phyloP scores from a whole-genome alignment of 2,113 vertebrate species.

The Takifugu bimaculatus region DNA sequence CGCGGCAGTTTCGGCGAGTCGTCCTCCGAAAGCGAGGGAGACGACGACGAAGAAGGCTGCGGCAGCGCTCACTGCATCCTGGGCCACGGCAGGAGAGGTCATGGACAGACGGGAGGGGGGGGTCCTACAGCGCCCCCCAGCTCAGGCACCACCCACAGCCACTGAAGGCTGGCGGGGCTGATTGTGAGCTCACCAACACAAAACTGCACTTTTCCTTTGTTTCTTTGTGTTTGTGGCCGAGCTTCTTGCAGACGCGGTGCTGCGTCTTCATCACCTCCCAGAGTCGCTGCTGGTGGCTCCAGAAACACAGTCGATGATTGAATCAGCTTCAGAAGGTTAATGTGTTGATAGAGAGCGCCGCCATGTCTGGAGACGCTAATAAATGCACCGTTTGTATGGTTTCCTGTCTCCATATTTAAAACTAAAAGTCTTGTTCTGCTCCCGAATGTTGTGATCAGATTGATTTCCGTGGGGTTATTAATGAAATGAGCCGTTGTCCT shows the following conservation, averaged over 20 bases:
- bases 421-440: too few species aligned
- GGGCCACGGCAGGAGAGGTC: conserved; percentile 79
- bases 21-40: conserved; percentile 89
- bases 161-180: conserved; percentile 27
- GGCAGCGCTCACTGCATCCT: conserved; percentile 88
- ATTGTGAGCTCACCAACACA: conserved; percentile 12
- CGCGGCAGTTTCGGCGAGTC: conserved; percentile 88
- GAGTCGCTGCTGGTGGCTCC: neutral
- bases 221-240: conserved; percentile 7
- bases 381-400: too few species aligned
- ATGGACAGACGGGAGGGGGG: conserved; percentile 72
- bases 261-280: conserved; percentile 5
- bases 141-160: conserved; percentile 65
- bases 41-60: conserved; percentile 83
- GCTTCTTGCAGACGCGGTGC: conserved; percentile 6
- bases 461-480: too few species aligned
- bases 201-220: conserved; percentile 49
- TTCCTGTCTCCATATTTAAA: too few species aligned
- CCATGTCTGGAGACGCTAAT: too few species aligned
- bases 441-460: too few species aligned
- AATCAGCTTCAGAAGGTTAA: too few species aligned
- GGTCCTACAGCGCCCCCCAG: conserved; percentile 64
- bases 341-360: too few species aligned
- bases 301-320: neutral
- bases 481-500: too few species aligned